Evolutionary conservation across 2,797 vertebrate genomes (phyloP), one percentile per base, ranked within the genome.

Genomic region (Phataginus tricuspis): DNA sequence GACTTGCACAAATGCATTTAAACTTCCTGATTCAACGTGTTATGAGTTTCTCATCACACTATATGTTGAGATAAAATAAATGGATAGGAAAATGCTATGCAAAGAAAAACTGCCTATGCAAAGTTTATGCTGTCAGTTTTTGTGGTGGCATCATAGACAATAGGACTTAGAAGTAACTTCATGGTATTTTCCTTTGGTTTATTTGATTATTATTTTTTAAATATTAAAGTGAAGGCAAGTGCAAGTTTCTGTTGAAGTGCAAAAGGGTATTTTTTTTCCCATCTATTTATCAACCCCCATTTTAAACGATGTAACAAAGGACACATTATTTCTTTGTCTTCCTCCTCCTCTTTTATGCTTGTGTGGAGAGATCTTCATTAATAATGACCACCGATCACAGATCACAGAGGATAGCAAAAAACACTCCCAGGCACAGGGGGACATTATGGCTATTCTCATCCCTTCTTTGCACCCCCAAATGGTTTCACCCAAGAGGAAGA

Each of bases 401-500:
- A 59, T 90, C 64, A 34, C 39, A 57, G 53, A 93, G 18, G 78
- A 45, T 34, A 66, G 53, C 59, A 80, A 66, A 94, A 87, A 83
- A 53, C 6, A 71, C 61, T 59, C 27, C 39, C 31, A 80, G 83
- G 57, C 66, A 14, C 11, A n/a, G 37, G 42, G 42, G 45, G 57
- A 34, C 75, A 42, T 34, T 39, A 31, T 25, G 29, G 14, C 2
- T 59, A 18, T 59, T 92, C 10, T 34, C 42, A 29, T 61, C 75
- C 21, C 18, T 69, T 61, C 14, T 72, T 93, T 71, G 11, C 6
- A 25, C 13, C 42, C 31, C 31, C 7, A 13, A 66, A 25, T 45
- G 77, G 19, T 69, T 53, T 95, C 74, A 90, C 18, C 10, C 6
- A 78, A 77, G 15, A 95, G 64, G 82, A 95, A 86, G 63, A 91